Conservation (phyloP, 1,140 invertebrate species). For the Campodea augens region DNA sequence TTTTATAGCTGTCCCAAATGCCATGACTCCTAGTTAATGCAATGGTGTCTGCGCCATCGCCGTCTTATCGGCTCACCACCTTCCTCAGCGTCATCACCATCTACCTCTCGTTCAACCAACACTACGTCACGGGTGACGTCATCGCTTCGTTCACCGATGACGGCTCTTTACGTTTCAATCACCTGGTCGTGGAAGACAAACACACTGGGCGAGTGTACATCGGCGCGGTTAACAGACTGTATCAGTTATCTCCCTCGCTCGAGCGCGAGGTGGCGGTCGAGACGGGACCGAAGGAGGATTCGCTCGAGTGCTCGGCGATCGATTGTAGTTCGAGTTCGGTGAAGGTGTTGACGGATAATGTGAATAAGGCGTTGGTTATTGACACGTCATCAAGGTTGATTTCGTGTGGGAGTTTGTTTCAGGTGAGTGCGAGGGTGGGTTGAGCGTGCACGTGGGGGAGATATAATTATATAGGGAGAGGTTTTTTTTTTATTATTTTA, state of each 20-base stretch:
- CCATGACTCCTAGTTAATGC: too few species aligned
- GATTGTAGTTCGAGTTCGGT: conserved; percentile 53
- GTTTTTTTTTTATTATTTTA: too few species aligned
- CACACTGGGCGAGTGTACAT: conserved; percentile 81
- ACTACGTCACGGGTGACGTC: conserved; percentile 33
- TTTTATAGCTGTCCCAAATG: too few species aligned
- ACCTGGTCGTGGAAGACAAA: conserved; percentile 77
- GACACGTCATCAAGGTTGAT: conserved; percentile 79
- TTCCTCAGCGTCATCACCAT: too few species aligned
- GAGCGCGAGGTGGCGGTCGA: conserved; percentile 49
- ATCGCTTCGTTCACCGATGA: conserved; percentile 39
- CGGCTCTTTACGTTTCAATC: conserved; percentile 46
- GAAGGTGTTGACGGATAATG: conserved; percentile 62
- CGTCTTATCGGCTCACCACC: too few species aligned
- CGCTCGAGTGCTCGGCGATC: conserved; percentile 66
- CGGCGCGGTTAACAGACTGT: conserved; percentile 82
- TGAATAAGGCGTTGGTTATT: conserved; percentile 89
- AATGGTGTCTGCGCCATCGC: too few species aligned
- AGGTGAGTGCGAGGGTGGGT: too few species aligned
- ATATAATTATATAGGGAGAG: too few species aligned
- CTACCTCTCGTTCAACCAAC: too few species aligned
- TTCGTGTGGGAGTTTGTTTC: conserved; percentile 73
- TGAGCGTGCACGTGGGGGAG: too few species aligned
- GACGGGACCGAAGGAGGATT: conserved; percentile 81
- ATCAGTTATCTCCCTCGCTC: conserved; percentile 75